Percentiles rank a stretch among this genome's conserved stretches.
These are phyloP conservation scores for Tetragonula carbonaria DNA, from an alignment of 2,888 invertebrate genomes.

Conservation along the genomic window DNA sequence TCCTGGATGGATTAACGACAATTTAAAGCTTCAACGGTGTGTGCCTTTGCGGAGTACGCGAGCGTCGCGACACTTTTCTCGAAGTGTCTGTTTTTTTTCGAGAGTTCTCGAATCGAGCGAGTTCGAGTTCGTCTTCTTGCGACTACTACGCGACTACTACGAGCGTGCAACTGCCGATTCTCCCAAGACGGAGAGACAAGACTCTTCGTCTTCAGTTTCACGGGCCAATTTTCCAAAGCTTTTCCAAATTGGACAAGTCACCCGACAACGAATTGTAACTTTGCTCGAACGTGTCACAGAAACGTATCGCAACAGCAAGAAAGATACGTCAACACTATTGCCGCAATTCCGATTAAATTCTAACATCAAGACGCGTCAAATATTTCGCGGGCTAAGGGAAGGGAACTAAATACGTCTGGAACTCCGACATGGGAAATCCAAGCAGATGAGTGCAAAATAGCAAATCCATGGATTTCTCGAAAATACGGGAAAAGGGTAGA, in stretches of 20 bases:
- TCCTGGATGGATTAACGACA: constrained; percentile 66
- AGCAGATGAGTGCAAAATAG: neutral
- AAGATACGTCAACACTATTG: neutral
- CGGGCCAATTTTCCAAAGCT: neutral
- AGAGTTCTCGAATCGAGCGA: neutral
- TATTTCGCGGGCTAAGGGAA: neutral
- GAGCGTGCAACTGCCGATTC: no score
- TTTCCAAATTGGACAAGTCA: neutral
- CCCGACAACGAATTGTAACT: neutral
- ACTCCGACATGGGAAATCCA: neutral
- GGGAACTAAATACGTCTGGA: neutral
- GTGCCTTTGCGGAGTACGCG: constrained; percentile 44
- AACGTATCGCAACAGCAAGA: neutral
- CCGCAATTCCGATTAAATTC: neutral
- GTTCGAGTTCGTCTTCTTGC: neutral
- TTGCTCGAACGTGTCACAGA: neutral
- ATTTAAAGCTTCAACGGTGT: constrained; percentile 63
- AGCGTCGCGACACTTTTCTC: constrained; percentile 20
- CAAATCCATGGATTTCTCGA: neutral
- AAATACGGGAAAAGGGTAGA: constrained; percentile 20
- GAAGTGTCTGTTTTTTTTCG: neutral
- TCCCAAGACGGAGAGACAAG: no score
- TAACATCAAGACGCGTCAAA: neutral
- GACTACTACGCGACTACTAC: neutral
- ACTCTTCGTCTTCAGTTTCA: neutral